Evolutionary conservation across 30 jellyfish, hydroid and myxozoan genomes (phyloP), one percentile per base, ranked within the genome.

Genomic region (Nemopilema nomurai): DNA sequence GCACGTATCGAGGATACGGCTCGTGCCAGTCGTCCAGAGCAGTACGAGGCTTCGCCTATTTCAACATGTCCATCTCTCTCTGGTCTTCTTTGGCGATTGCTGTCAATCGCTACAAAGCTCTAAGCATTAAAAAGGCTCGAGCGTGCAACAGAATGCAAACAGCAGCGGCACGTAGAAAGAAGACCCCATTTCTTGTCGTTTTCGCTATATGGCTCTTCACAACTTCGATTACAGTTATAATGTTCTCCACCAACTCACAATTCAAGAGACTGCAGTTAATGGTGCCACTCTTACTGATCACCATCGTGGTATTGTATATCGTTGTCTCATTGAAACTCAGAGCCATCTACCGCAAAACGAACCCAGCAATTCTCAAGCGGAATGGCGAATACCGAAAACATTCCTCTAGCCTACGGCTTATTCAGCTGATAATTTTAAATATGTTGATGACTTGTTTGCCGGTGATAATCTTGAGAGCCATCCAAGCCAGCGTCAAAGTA

Each of bases 51-150:
- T 29, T 80, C 0, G 73, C 79, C 9, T 64, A 16, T 29, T 64
- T 65, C 18, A 80, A 65, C 74, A 63, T 80, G 17, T 22, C 50
- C 26, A 67, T 80, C 23, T 80, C 89, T 29, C 49, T 67, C 26
- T 63, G 28, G 26, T 80, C 89, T 16, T 32, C 89, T 8, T 57
- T 80, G n/a, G 89, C 81, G 16, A 27, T 80, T 4, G 89, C 89
- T 7, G 41, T 66, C 1, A 65, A 80, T 28, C 24, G 89, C 67
- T 62, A 49, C 70, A 41, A 26, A 62, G 80, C 89, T 7, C 19
- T 80, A 17, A 49, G 65, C 4, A 49, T 32, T 4, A 67, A 70
- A 24, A n/a, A 23, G 8, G 1, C 89, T 9, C 26, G 73, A 28
- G 28, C 76, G 21, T 67, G 63, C 29, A 80, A 80, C 74, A 28